A percentile compares a stretch with the other conserved stretches of the same genome.
phyloP scores from a whole-genome alignment of 2,888 invertebrate species.

The Aphelenchoides bicaudatus region DNA sequence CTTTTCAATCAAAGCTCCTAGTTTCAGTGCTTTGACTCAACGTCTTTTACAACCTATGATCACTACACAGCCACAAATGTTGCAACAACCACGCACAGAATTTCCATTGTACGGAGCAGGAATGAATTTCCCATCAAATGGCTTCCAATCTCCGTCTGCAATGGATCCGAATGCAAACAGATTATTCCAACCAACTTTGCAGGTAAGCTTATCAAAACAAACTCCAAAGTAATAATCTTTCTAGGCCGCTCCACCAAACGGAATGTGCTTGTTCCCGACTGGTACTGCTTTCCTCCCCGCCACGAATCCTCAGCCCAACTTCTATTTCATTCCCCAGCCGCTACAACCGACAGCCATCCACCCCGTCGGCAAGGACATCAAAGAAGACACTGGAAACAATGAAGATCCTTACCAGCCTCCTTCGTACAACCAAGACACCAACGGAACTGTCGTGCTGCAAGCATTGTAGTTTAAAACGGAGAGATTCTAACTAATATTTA shows the following conservation, averaged over 20 bases:
- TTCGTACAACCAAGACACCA: constrained; percentile 47
- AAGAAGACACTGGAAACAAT: not conserved
- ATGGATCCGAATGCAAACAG: constrained; percentile 7
- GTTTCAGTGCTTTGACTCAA: too few relatives aligned
- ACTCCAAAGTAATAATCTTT: too few relatives aligned
- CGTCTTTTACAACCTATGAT: too few relatives aligned
- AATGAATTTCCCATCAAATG: not conserved
- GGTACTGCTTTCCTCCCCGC: not conserved
- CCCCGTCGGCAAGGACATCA: constrained; percentile 7
- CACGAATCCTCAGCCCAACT: not conserved
- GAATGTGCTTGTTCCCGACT: constrained; percentile 2
- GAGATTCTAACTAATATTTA: too few relatives aligned
- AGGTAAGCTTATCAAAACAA: too few relatives aligned
- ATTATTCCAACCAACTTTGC: too few relatives aligned
- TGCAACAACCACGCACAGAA: too few relatives aligned
- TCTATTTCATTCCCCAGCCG: constrained; percentile 6
- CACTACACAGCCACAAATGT: too few relatives aligned
- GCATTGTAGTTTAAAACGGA: constrained; percentile 48
- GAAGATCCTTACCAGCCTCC: constrained; percentile 52
- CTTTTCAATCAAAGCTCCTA: too few relatives aligned
- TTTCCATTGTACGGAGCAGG: too few relatives aligned
- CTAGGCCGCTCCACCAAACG: not conserved
- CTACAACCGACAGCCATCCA: constrained; percentile 11
- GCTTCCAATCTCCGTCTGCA: not conserved
- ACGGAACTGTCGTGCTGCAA: constrained; percentile 48